phyloP scores from a whole-genome alignment of 1,140 invertebrate species.

The Listronotus oregonensis region DNA sequence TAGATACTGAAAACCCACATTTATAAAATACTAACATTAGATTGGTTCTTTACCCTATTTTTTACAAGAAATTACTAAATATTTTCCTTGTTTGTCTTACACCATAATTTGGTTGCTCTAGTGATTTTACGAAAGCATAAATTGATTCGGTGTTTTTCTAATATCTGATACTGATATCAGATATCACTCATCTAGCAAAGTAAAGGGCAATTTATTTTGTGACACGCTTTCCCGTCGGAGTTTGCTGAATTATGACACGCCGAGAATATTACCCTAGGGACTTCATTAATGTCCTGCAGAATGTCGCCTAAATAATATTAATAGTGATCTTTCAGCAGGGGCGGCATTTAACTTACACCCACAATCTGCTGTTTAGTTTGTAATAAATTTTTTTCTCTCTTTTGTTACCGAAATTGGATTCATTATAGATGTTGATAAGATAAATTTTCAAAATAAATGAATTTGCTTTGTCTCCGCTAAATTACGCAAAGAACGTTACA shows the following conservation, averaged over 20 bases:
- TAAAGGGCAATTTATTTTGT: conserved; percentile 53
- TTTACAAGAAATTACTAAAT: too few species aligned
- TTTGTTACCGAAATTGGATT: conserved; percentile 30
- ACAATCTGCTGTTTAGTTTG: conserved; percentile 1
- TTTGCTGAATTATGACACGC: conserved; percentile 55
- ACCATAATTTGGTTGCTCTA: background rate
- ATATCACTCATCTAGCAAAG: conserved; percentile 21
- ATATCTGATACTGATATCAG: conserved; percentile 19
- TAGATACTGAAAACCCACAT: too few species aligned
- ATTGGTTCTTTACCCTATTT: too few species aligned
- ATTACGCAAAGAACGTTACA: too few species aligned
- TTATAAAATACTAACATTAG: too few species aligned
- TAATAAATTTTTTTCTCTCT: conserved; percentile 29
- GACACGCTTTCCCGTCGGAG: conserved; percentile 40
- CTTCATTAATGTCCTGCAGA: conserved; percentile 58
- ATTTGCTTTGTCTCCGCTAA: too few species aligned
- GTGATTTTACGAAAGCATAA: conserved; percentile 20
- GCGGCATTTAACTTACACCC: conserved; percentile 1
- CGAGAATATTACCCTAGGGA: conserved; percentile 55
- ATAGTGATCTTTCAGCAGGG: conserved; percentile 44
- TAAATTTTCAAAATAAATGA: too few species aligned
- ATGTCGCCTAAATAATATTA: conserved; percentile 57
- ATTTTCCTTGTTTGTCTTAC: too few species aligned
- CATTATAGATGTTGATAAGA: conserved; percentile 7
- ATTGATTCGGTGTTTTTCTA: conserved; percentile 16